Evolutionary conservation across 1,140 invertebrate genomes (phyloP).

Genomic region (Diachasma alloeum): DNA sequence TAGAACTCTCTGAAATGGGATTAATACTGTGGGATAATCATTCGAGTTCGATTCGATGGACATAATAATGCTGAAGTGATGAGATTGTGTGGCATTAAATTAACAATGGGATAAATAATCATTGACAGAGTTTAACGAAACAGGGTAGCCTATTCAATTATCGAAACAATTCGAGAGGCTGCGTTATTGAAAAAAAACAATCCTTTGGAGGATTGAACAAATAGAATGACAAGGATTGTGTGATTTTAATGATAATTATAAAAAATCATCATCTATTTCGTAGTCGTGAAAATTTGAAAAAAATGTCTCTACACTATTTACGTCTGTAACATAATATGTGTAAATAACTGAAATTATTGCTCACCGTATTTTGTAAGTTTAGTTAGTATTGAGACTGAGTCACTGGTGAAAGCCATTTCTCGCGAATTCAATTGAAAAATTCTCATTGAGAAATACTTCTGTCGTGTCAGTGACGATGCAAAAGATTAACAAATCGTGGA

Average conservation of each 20-base stretch:
- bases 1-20: background rate
- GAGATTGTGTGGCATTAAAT: background rate
- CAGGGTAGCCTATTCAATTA: slow-evolving; percentile 65
- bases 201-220: background rate
- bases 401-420: slow-evolving; percentile 37
- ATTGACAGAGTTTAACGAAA: slow-evolving; percentile 60
- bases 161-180: slow-evolving; percentile 47
- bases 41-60: background rate
- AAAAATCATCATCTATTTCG: background rate
- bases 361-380: slow-evolving; percentile 63
- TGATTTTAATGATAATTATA: background rate
- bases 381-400: slow-evolving; percentile 61
- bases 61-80: background rate
- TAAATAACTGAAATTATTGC: slow-evolving; percentile 65
- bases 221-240: background rate
- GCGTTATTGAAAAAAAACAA: slow-evolving; percentile 26
- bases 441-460: background rate
- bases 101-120: slow-evolving; percentile 32
- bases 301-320: slow-evolving; percentile 40
- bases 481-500: slow-evolving; percentile 8
- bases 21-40: background rate
- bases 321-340: slow-evolving; percentile 62
- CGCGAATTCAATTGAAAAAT: slow-evolving; percentile 2
- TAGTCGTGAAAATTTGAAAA: background rate
- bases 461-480: background rate